Evolutionary conservation across 1,140 invertebrate genomes (phyloP).

Genomic region (Stegodyphus mimosarum): DNA sequence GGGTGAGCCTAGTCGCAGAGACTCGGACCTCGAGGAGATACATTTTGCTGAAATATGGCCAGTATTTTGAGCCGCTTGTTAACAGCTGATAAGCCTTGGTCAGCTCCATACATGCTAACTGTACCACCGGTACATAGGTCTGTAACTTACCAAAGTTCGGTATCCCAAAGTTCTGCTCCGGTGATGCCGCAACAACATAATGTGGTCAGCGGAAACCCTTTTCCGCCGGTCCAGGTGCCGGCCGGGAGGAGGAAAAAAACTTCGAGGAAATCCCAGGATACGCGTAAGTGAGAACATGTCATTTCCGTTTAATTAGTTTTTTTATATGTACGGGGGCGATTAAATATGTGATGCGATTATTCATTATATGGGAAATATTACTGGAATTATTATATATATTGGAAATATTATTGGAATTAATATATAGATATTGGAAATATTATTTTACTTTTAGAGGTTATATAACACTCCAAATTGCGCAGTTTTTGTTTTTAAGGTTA

Average conservation of each 20-base stretch:
- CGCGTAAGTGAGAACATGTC: slow-evolving; percentile 22
- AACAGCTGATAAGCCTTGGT: slow-evolving; percentile 47
- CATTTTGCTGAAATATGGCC: slow-evolving; percentile 19
- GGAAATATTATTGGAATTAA: too few relatives aligned
- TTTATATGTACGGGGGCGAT: too few relatives aligned
- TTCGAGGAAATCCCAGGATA: slow-evolving; percentile 38
- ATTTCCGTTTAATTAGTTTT: too few relatives aligned
- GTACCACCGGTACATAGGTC: neutral
- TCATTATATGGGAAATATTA: too few relatives aligned
- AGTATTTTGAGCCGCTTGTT: slow-evolving; percentile 57
- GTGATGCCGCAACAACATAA: slow-evolving; percentile 12
- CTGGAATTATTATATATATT: too few relatives aligned
- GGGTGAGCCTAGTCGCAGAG: too few relatives aligned
- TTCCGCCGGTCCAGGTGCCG: slow-evolving; percentile 37
- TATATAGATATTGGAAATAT: too few relatives aligned
- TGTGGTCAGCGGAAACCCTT: slow-evolving; percentile 47
- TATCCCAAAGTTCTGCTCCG: neutral
- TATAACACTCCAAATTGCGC: too few relatives aligned
- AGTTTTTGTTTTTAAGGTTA: too few relatives aligned
- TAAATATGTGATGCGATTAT: too few relatives aligned
- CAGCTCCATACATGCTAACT: slow-evolving; percentile 14
- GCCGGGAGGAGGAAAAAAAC: slow-evolving; percentile 18
- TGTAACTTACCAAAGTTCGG: neutral
- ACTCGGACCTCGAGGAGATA: too few relatives aligned
- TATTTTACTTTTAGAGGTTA: too few relatives aligned